phyloP scores from a whole-genome alignment of 2,797 vertebrate species.

The Steatocranus sp. region DNA sequence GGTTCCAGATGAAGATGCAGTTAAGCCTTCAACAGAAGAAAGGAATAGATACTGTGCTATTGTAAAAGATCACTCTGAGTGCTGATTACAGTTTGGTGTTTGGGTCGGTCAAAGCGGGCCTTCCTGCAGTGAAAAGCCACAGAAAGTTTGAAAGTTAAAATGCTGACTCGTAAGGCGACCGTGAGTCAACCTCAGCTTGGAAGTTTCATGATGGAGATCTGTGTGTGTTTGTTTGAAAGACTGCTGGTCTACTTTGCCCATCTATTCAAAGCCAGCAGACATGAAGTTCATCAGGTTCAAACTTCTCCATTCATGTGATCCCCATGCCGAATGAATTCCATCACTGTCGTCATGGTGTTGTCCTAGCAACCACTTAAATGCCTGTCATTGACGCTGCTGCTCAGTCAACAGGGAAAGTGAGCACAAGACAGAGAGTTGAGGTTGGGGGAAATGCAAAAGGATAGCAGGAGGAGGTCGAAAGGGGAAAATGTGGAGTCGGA shows the following conservation, averaged over 20 bases:
- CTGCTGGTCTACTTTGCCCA: neutral
- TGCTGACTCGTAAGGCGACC: fast-evolving
- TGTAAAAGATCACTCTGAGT: neutral
- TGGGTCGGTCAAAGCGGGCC: neutral
- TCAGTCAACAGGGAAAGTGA: constrained; percentile 40
- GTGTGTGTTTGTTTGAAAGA: neutral
- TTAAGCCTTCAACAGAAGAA: neutral
- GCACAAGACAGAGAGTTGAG: neutral
- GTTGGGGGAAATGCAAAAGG: neutral
- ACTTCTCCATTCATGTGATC: constrained; percentile 41
- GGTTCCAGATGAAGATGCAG: neutral
- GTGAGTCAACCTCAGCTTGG: neutral
- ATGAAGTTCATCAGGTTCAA: constrained; percentile 32
- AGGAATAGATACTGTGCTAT: no score
- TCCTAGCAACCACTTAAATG: constrained; percentile 62
- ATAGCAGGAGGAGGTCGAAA: neutral
- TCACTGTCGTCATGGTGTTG: constrained; percentile 64
- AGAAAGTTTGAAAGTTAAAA: neutral
- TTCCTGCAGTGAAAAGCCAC: neutral
- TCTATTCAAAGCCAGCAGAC: neutral
- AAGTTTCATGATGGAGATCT: neutral
- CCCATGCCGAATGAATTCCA: constrained; percentile 48
- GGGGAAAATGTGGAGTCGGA: neutral
- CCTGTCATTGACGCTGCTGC: constrained; percentile 41
- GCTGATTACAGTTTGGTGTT: neutral